phyloP scores from a whole-genome alignment of 2,113 vertebrate genomes.

The Cricetomys ansorgei region DNA sequence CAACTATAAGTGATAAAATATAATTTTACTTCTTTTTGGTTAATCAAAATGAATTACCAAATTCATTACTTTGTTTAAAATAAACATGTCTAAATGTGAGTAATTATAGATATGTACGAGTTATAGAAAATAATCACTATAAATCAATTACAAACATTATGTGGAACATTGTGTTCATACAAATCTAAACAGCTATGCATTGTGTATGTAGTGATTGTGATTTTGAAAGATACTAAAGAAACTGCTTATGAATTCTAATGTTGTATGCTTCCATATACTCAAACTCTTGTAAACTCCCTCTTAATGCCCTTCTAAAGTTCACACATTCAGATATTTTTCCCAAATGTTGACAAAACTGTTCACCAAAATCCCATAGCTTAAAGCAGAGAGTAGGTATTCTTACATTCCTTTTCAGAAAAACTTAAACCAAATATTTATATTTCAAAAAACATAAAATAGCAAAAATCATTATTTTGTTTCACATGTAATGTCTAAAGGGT shows the following conservation, averaged over 20 bases:
- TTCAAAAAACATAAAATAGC: slow-evolving; percentile 32
- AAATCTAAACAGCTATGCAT: slow-evolving; percentile 38
- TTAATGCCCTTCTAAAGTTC: slow-evolving; percentile 79
- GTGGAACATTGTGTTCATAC: slow-evolving; percentile 19
- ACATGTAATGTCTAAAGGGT: neutral
- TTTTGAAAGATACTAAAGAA: slow-evolving; percentile 38
- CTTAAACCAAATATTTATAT: slow-evolving; percentile 66
- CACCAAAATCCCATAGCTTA: slow-evolving; percentile 61
- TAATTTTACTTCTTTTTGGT: slow-evolving; percentile 39
- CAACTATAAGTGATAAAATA: slow-evolving; percentile 10
- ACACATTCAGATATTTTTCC: slow-evolving; percentile 73
- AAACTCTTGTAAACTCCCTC: slow-evolving; percentile 57
- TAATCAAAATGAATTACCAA: slow-evolving; percentile 6
- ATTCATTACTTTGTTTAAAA: neutral
- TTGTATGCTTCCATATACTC: slow-evolving; percentile 55
- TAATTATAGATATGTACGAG: neutral
- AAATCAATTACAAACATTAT: slow-evolving; percentile 25
- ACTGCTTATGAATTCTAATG: slow-evolving; percentile 62
- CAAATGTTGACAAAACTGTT: slow-evolving; percentile 73
- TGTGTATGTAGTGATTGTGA: neutral
- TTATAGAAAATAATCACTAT: slow-evolving; percentile 30
- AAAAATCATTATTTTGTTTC: slow-evolving; percentile 44
- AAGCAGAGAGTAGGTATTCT: slow-evolving; percentile 56
- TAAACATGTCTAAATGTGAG: slow-evolving; percentile 27
- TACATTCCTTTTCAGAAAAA: slow-evolving; percentile 60